These are phyloP conservation scores for Hypomecis atomaria DNA, from an alignment of 2,888 invertebrate species.

Conservation along the genomic window DNA sequence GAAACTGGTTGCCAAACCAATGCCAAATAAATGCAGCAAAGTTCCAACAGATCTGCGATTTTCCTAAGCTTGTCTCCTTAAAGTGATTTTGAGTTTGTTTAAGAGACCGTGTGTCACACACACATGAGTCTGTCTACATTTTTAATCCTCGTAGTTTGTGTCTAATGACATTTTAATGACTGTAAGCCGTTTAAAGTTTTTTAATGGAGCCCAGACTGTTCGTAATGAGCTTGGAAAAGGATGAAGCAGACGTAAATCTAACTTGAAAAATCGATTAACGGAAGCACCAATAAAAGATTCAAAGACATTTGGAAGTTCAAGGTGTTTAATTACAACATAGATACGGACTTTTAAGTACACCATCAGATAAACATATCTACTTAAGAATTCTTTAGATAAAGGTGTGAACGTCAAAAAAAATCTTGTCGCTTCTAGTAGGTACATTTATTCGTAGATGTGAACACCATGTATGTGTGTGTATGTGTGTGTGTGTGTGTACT, in stretches of 20 bases:
- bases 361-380: neutral
- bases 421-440: no score
- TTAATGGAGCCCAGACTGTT: constrained; percentile 40
- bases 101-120: constrained; percentile 6
- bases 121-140: constrained; percentile 14
- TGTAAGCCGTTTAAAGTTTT: constrained; percentile 46
- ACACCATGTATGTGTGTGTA: no score
- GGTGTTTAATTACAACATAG: constrained; percentile 9
- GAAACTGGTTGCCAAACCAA: no score
- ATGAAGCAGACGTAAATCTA: constrained; percentile 48
- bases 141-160: constrained; percentile 39
- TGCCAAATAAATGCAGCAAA: no score
- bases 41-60: no score
- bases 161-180: constrained; percentile 62
- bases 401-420: no score
- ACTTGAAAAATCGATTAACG: constrained; percentile 16
- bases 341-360: neutral
- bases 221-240: constrained; percentile 40
- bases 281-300: constrained; percentile 12
- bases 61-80: no score
- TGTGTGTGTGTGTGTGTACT: no score
- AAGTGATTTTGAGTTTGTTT: neutral
- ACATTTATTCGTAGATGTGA: no score
- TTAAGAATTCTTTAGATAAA: neutral
- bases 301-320: constrained; percentile 13